Conservation (phyloP, 2,888 invertebrate genomes). For the Adelognathus sp. region DNA sequence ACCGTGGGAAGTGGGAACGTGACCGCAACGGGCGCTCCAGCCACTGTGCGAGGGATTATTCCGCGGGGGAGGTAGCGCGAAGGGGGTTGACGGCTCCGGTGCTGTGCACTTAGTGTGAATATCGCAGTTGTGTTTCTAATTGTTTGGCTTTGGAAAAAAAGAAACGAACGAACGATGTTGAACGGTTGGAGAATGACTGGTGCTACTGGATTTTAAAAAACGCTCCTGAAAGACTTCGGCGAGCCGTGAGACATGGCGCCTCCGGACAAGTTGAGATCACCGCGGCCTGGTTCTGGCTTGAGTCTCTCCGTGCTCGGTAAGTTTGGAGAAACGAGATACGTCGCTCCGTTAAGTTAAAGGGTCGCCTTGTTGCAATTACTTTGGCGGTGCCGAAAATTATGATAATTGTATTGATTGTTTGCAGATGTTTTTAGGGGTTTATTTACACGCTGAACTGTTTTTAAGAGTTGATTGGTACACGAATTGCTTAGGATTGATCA, state of each 20-base stretch:
- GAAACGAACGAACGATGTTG: slow-evolving; percentile 11
- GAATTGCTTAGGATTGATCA: too few relatives aligned
- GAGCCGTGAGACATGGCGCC: slow-evolving; percentile 72
- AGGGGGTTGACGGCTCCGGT: slow-evolving; percentile 30
- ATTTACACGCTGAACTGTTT: too few relatives aligned
- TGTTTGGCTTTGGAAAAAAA: not conserved
- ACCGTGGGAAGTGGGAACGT: slow-evolving; percentile 57
- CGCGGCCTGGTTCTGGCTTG: slow-evolving; percentile 80
- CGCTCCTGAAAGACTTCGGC: slow-evolving; percentile 28
- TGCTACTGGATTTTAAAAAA: slow-evolving; percentile 48
- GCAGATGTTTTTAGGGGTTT: too few relatives aligned
- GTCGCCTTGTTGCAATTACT: too few relatives aligned
- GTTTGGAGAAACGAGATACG: slow-evolving; percentile 63
- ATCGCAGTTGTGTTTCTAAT: not conserved
- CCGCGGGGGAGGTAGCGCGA: slow-evolving; percentile 3
- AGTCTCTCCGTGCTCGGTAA: slow-evolving; percentile 82
- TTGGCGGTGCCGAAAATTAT: too few relatives aligned
- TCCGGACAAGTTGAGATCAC: slow-evolving; percentile 76
- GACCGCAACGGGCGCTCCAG: slow-evolving; percentile 43
- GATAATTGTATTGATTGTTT: too few relatives aligned
- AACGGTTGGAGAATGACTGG: not conserved
- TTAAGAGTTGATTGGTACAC: too few relatives aligned
- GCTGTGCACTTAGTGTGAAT: slow-evolving; percentile 26
- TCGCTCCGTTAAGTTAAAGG: not conserved
- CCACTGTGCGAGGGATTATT: slow-evolving; percentile 32